Percentiles rank a stretch among this genome's conserved stretches.
Evolutionary conservation across 2,888 invertebrate genomes (phyloP).

Genomic region (Mesoligia furuncula): DNA sequence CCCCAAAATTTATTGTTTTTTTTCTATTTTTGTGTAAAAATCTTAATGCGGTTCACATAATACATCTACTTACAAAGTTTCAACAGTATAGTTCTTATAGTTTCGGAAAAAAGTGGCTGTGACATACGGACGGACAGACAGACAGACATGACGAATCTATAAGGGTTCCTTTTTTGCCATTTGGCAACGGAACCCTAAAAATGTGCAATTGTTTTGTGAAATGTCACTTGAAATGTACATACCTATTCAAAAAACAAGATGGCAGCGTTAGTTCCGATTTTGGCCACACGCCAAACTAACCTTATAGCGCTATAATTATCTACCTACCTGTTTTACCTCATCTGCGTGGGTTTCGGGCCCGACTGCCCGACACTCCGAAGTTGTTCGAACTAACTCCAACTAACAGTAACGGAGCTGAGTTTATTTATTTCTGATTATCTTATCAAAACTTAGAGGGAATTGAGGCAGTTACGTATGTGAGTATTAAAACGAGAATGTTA

Average conservation of each 20-base stretch:
- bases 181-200: too few relatives aligned
- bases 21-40: too few relatives aligned
- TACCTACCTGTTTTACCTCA: slow-evolving; percentile 39
- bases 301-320: not conserved
- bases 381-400: slow-evolving; percentile 23
- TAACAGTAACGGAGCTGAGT: slow-evolving; percentile 19
- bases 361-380: slow-evolving; percentile 25
- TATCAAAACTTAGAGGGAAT: slow-evolving; percentile 28
- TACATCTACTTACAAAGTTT: too few relatives aligned
- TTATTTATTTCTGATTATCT: slow-evolving; percentile 40
- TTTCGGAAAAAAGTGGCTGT: too few relatives aligned
- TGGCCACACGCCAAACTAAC: too few relatives aligned
- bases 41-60: too few relatives aligned
- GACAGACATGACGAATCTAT: too few relatives aligned
- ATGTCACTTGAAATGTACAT: not conserved
- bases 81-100: too few relatives aligned
- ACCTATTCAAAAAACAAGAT: not conserved
- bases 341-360: slow-evolving; percentile 41
- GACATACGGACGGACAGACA: too few relatives aligned
- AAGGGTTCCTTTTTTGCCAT: too few relatives aligned
- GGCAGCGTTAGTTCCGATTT: not conserved
- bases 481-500: not conserved
- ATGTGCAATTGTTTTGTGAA: not conserved
- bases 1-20: too few relatives aligned
- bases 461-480: not conserved